Conservation (phyloP, 2,797 vertebrate species). For the Pempheris klunzingeri region DNA sequence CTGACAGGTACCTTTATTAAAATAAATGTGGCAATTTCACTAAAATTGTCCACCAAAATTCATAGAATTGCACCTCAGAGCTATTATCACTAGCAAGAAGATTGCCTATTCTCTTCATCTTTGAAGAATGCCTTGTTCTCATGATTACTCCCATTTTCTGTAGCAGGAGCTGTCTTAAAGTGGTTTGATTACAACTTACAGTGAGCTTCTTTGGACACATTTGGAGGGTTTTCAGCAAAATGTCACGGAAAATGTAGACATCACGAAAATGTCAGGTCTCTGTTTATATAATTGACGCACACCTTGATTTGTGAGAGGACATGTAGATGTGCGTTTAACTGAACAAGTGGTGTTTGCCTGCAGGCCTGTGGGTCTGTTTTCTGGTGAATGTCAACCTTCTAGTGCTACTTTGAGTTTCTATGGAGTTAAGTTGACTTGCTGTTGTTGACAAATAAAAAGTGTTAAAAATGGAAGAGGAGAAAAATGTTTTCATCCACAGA, state of each 20-base stretch:
- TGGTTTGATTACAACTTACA: constrained; percentile 45
- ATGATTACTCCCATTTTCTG: constrained; percentile 47
- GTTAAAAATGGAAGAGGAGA: too few relatives aligned
- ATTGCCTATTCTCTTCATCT: constrained; percentile 18
- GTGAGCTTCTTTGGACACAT: constrained; percentile 19
- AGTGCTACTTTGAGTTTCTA: background rate
- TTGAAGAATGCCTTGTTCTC: constrained; percentile 31
- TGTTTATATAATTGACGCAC: constrained; percentile 43
- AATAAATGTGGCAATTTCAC: constrained; percentile 42
- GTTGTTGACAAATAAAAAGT: too few relatives aligned
- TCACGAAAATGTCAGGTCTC: constrained; percentile 57
- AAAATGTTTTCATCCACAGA: too few relatives aligned
- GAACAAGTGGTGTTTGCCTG: background rate
- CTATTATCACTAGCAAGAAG: constrained; percentile 19
- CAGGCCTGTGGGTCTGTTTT: constrained; percentile 1
- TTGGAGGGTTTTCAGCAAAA: constrained; percentile 64
- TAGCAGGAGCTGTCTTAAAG: constrained; percentile 16
- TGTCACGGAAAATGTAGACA: constrained; percentile 54
- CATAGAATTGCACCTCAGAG: constrained; percentile 8
- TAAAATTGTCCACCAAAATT: constrained; percentile 43
- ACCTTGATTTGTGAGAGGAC: background rate
- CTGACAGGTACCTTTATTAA: constrained; percentile 24
- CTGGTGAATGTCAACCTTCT: background rate
- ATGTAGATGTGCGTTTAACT: constrained; percentile 13
- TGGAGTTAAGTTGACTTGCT: background rate